Base-by-base conservation (phyloP, 2,888 invertebrate species). In the Drosophila borealis region DNA sequence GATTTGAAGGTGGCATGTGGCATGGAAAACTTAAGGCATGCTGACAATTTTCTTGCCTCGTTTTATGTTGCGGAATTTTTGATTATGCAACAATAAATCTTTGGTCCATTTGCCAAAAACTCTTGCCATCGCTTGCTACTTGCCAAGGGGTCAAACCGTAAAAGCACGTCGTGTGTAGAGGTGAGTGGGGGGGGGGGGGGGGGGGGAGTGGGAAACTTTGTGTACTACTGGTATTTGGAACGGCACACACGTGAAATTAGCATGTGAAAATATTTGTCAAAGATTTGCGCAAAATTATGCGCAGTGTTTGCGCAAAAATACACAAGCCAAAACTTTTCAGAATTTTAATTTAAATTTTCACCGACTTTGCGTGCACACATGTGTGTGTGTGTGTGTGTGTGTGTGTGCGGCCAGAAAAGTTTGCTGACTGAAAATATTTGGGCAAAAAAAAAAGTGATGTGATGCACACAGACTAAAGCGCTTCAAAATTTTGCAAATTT, bases 201-300 rank as follows among this genome's bases (percentile, higher is more conserved):
- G 1, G 3, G 19, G 21, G n/a, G 36, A 1, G 36, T 13, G 25
- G 14, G 10, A 54, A 55, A 62, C 48, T 74, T 74, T 74, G 70
- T 70, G 57, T 70, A 59, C 61, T 60, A 70, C 61, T 59, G 75
- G 74, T 65, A 74, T 74, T 74, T 65, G 59, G 74, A 56, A n/a
- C 61, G 36, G 41, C 78, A 63, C 78, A 63, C 70, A 83, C 79
- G 80, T 85, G 86, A 84, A 89, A 84, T 84, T 84, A 89, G 88
- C 89, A 84, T 89, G 89, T 74, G 86, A 76, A 84, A 84, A 89
- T 84, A 89, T 84, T 84, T 89, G 89, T 89, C 86, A 89, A 84
- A 89, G 84, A 84, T 84, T 84, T 89, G 83, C 71, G 65, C 64
- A 81, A 88, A 84, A 84, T 89, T 84, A 84, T 84, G 83, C 88